These are phyloP conservation scores for Columba guinea DNA, from an alignment of 2,797 vertebrate genomes.

Conservation along the genomic window DNA sequence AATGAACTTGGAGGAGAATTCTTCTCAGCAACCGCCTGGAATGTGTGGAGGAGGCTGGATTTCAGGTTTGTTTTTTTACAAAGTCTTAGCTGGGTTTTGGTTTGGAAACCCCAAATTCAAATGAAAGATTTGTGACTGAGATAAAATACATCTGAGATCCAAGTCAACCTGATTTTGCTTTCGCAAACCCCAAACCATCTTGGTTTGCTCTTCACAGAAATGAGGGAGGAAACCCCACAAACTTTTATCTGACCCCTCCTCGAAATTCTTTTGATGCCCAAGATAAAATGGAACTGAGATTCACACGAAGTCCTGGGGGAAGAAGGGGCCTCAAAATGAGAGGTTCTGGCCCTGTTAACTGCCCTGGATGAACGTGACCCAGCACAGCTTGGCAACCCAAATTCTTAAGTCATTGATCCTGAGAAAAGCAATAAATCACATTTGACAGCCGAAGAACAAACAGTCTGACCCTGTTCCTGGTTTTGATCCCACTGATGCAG, in stretches of 20 bases:
- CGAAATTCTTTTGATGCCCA: conserved; percentile 30
- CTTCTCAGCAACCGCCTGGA: conserved; percentile 28
- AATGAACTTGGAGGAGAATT: conserved; percentile 39
- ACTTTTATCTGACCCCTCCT: conserved; percentile 59
- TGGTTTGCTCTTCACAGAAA: conserved; percentile 39
- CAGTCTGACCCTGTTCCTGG: neutral
- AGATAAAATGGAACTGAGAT: conserved; percentile 10
- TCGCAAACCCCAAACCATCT: conserved; percentile 38
- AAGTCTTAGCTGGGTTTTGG: conserved; percentile 53
- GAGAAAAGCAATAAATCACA: conserved; percentile 46
- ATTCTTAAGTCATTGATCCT: conserved; percentile 42
- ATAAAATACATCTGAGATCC: conserved; percentile 58
- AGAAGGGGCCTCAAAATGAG: neutral
- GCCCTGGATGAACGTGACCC: neutral
- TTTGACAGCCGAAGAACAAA: conserved; percentile 30
- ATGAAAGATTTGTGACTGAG: conserved; percentile 53
- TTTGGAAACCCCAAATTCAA: conserved; percentile 62
- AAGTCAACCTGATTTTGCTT: neutral
- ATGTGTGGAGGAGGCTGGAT: conserved; percentile 65
- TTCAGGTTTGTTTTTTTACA: conserved; percentile 13
- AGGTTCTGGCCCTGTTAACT: neutral
- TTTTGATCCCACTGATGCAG: conserved; percentile 30
- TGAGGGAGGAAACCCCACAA: conserved; percentile 31
- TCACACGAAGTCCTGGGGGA: neutral
- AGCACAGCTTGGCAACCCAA: conserved; percentile 13